A percentile compares a stretch with the other conserved stretches of the same genome.
These are phyloP conservation scores for Melopsittacus undulatus DNA, from an alignment of 2,797 vertebrate genomes.

Conservation along the genomic window DNA sequence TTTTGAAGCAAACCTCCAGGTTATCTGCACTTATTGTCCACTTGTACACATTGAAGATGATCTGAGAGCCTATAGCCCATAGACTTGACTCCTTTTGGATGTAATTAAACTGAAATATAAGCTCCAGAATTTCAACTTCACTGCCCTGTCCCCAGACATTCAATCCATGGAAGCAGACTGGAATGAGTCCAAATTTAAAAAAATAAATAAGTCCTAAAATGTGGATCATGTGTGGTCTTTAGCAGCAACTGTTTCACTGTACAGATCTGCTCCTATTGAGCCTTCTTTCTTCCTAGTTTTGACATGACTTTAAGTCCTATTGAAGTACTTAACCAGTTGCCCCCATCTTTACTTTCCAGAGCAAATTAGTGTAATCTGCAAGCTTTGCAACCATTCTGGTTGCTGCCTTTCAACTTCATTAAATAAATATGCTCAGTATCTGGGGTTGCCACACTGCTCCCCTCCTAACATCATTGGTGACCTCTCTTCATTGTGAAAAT, in stretches of 20 bases:
- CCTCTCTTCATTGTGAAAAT: not conserved
- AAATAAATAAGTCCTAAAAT: not conserved
- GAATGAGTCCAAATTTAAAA: not conserved
- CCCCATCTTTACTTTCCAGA: not conserved
- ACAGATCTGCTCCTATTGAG: not conserved
- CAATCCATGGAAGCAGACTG: not conserved
- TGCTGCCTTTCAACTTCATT: not conserved
- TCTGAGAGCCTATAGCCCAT: not conserved
- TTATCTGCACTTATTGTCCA: not conserved
- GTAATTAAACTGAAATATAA: not conserved
- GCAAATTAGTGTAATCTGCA: not conserved
- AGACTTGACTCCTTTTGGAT: not conserved
- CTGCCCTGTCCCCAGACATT: not conserved
- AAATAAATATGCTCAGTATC: not conserved
- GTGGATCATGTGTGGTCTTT: not conserved
- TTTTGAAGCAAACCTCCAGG: not conserved
- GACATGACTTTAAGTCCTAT: not conserved
- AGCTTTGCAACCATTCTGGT: not conserved
- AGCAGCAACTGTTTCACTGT: not conserved
- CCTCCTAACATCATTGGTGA: not conserved
- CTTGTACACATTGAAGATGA: not conserved
- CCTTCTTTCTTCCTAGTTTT: not conserved
- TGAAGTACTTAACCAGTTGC: not conserved
- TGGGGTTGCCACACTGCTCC: fast-evolving
- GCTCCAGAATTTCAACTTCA: not conserved